Base-by-base conservation (phyloP, 1,140 invertebrate species). In the Drosophila nigromelanica region DNA sequence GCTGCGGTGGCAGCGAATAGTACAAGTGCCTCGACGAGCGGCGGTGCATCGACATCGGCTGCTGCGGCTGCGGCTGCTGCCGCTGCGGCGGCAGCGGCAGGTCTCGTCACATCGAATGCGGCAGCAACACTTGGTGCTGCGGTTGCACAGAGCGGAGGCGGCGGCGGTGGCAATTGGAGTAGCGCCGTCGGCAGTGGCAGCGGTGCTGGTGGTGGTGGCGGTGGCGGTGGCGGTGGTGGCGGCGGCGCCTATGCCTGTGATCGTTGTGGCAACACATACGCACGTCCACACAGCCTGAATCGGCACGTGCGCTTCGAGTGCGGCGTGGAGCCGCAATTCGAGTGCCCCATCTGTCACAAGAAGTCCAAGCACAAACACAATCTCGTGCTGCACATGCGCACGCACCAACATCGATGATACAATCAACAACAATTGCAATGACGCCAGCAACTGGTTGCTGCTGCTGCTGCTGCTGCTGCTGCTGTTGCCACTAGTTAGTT, bases 281-380 rank as follows among this genome's bases (percentile, higher is more conserved):
- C 92, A 1, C 92, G 93, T n/a, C 92, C 92, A 8, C 93, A 94
- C 48, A 95, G 94, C 59, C 81, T 95, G 4, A 94, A 94, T 63
- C 92, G 95, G 6, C 95, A 95, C 70, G 93, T 95, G 43, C 93
- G 93, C 63, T 95, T 95, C 76, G 95, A 95, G 69, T 95, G 95
- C 73, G 94, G 95, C 33, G 93, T 94, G 15, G 78, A 94, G 60
- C 94, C 94, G 0, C 92, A 92, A 55, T 94, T 94, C 77, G 92
- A 93, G 47, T 95, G 94, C 75, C 92, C 92, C 11, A 92, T 93
- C 68, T 95, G 94, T 78, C 93, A 93, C 76, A 93, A 94, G 86
- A 93, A 93, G 56, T 95, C 94, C 21, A 94, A 94, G 78, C 93
- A 94, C 67, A 94, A 94, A 81, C 93, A 94, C 71, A 93, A 93